A percentile compares a stretch with the other conserved stretches of the same genome.
These are phyloP conservation scores for Diaperis boleti DNA, from an alignment of 2,888 invertebrate genomes.

Conservation along the genomic window DNA sequence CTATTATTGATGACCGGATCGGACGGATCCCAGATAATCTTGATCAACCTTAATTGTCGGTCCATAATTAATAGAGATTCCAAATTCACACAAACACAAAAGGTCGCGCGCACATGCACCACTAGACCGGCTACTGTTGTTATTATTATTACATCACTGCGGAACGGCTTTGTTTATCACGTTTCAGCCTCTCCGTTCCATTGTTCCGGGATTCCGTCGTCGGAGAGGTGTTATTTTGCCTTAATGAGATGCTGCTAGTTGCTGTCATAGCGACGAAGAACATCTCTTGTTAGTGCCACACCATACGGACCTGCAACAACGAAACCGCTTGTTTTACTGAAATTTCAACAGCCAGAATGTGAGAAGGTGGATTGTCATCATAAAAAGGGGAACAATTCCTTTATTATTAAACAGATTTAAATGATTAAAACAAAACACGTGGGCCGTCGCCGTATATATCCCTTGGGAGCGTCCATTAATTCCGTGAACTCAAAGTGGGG, in stretches of 20 bases:
- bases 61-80: slow-evolving; percentile 28
- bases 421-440: too few relatives aligned
- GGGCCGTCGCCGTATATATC: too few relatives aligned
- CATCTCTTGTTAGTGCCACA: slow-evolving; percentile 20
- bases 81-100: slow-evolving; percentile 35
- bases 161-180: slow-evolving; percentile 43
- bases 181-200: slow-evolving; percentile 33
- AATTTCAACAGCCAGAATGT: too few relatives aligned
- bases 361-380: too few relatives aligned
- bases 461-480: too few relatives aligned
- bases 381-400: too few relatives aligned
- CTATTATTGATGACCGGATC: background rate
- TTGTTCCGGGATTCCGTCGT: slow-evolving; percentile 38
- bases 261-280: slow-evolving; percentile 27
- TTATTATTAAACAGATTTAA: too few relatives aligned
- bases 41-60: slow-evolving; percentile 29
- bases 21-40: slow-evolving; percentile 13
- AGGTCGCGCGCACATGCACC: slow-evolving; percentile 34
- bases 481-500: too few relatives aligned
- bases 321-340: slow-evolving; percentile 9
- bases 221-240: slow-evolving; percentile 37
- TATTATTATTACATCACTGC: slow-evolving; percentile 43
- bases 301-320: slow-evolving; percentile 25
- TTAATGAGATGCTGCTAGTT: slow-evolving; percentile 38
- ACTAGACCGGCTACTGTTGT: slow-evolving; percentile 36